Percentiles rank a stretch among this genome's conserved stretches.
Evolutionary conservation across 2,888 invertebrate genomes (phyloP).

Genomic region (Sesia apiformis): DNA sequence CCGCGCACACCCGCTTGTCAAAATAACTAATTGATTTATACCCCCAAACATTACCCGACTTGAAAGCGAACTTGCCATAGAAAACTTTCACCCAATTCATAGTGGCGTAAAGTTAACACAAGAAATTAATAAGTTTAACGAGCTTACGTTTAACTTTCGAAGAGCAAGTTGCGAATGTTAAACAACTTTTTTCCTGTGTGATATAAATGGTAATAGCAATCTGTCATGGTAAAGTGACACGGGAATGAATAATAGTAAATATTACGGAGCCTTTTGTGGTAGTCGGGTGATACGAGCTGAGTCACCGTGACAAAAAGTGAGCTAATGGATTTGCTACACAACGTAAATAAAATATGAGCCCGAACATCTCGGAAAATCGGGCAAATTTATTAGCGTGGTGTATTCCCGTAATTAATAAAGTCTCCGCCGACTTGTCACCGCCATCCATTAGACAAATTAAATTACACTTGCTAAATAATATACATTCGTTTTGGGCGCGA

Average conservation of each 20-base stretch:
- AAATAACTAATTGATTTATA: slow-evolving; percentile 61
- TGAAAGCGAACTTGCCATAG: slow-evolving; percentile 21
- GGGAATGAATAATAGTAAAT: slow-evolving; percentile 55
- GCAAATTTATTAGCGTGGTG: neutral
- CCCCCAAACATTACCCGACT: slow-evolving; percentile 27
- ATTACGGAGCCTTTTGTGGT: slow-evolving; percentile 27
- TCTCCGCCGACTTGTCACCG: slow-evolving; percentile 14
- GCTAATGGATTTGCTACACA: slow-evolving; percentile 29
- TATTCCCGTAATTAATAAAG: neutral
- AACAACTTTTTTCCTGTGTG: neutral
- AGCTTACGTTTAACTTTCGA: neutral
- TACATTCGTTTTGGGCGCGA: slow-evolving; percentile 3
- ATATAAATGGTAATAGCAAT: slow-evolving; percentile 16
- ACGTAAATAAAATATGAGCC: slow-evolving; percentile 16
- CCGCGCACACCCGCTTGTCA: slow-evolving; percentile 37
- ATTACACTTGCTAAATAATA: slow-evolving; percentile 28
- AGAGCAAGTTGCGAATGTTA: neutral
- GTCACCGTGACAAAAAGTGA: slow-evolving; percentile 24
- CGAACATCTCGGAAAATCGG: neutral
- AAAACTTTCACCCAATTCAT: slow-evolving; percentile 22
- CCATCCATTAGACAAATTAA: slow-evolving; percentile 48
- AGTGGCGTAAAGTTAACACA: slow-evolving; percentile 22
- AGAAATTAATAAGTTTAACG: neutral
- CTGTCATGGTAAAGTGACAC: slow-evolving; percentile 42
- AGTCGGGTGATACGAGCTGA: slow-evolving; percentile 17